phyloP scores from a whole-genome alignment of 2,113 vertebrate genomes.

The Mellivora capensis region DNA sequence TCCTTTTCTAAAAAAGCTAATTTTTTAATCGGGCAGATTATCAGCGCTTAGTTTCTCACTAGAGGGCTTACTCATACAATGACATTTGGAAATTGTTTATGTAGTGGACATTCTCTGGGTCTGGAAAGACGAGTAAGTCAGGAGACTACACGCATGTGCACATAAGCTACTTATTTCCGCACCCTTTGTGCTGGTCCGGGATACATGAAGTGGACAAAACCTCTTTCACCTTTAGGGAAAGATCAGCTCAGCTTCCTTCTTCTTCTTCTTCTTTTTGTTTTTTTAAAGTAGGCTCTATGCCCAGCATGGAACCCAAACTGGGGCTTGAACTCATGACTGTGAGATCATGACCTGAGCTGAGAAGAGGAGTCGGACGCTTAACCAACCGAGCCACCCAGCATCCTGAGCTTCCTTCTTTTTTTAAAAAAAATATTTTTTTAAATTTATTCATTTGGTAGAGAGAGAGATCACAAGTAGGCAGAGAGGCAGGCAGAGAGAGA shows the following conservation, averaged over 20 bases:
- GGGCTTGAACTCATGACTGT: background rate
- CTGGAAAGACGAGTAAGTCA: background rate
- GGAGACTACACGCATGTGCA: background rate
- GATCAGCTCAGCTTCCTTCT: background rate
- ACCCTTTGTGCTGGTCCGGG: background rate
- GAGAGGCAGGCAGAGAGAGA: too few species aligned
- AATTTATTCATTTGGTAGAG: too few species aligned
- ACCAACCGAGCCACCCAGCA: too few species aligned
- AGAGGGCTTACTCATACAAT: conserved; percentile 7
- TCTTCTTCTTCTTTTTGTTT: background rate
- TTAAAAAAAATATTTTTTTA: too few species aligned
- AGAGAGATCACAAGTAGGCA: too few species aligned
- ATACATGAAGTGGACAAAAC: background rate
- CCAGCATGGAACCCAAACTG: background rate
- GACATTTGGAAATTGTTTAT: background rate
- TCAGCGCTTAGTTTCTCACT: conserved; percentile 26
- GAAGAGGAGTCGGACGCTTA: too few species aligned
- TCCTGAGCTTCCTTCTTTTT: too few species aligned
- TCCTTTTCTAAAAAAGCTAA: background rate
- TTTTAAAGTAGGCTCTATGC: background rate
- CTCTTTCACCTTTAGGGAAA: background rate
- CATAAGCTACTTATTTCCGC: background rate
- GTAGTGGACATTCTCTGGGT: background rate
- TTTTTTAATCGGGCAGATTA: conserved; percentile 16
- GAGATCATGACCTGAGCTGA: background rate